Evolutionary conservation across 2,888 invertebrate species (phyloP).

Genomic region (Spialia ferax): DNA sequence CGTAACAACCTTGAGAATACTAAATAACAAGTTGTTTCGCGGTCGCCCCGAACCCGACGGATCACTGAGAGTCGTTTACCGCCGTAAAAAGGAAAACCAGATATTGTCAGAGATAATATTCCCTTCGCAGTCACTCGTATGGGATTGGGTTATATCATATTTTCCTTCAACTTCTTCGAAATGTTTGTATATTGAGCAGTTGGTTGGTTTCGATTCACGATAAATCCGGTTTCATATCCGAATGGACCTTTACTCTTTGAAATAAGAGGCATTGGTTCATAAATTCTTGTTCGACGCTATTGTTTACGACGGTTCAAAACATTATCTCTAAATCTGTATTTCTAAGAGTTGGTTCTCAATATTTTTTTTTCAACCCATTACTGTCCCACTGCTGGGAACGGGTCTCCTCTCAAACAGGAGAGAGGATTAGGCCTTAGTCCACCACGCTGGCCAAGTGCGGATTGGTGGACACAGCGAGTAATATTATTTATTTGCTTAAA

Average conservation of each 20-base stretch:
- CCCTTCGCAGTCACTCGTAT: neutral
- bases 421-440: no score
- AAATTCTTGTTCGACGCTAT: neutral
- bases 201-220: neutral
- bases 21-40: slow-evolving; percentile 39
- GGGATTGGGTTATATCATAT: neutral
- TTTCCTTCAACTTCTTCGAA: neutral
- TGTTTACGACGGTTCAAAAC: no score
- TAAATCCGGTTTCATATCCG: neutral
- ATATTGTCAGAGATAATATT: slow-evolving; percentile 18
- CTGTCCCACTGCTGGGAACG: no score
- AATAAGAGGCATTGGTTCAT: neutral
- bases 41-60: slow-evolving; percentile 14
- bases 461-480: no score
- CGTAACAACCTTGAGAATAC: slow-evolving; percentile 35
- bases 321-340: no score
- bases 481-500: no score
- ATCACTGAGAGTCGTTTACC: slow-evolving; percentile 19
- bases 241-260: neutral
- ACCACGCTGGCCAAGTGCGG: no score
- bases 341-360: no score
- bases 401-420: no score
- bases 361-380: no score
- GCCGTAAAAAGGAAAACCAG: slow-evolving; percentile 17
- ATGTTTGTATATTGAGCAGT: neutral